Base-by-base conservation (phyloP, 64 coral and sea anemone genomes). In the Actinia equina region DNA sequence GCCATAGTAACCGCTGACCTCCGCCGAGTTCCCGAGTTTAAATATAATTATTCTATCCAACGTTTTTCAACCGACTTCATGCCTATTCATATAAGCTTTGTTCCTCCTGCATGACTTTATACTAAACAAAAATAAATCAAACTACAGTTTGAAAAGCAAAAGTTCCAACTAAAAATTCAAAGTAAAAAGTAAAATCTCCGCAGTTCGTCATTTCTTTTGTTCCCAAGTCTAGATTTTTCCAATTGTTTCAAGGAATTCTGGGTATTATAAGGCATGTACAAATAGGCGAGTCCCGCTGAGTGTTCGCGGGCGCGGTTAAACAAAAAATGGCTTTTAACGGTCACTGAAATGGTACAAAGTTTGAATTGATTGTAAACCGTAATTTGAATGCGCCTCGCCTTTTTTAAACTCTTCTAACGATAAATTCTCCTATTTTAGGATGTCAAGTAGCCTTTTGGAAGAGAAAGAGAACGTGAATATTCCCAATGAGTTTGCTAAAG, bases 311-410 rank as follows among this genome's bases (percentile, higher is more conserved):
- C 83, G 18, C 83, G 17, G 44, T 49, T 81, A 58, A 83, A 27
- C 82, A 63, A 17, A 54, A 49, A 85, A 30, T 41, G 52, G 51
- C 30, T 59, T 85, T 63, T 85, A 85, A 85, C 83, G 83, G 83
- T 85, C 83, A 63, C 52, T 63, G 53, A 85, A 85, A 85, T 85
- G 83, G 83, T 85, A 85, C 56, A 85, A 63, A 81, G 44, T 85
- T 85, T 85, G 83, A 85, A 85, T 85, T 60, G 17, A 60, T 84
- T 84, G 44, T 30, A 20, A 79, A 84, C 82, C 17, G 27, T 57
- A 44, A 85, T 85, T 85, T 85, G 83, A 85, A 85, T 85, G 16
- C 83, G 13, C 23, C 49, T 63, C 45, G 30, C 80, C 80, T 57
- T 13, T 37, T 22, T 44, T 58, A 85, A 63, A 58, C 52, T 11